phyloP scores from a whole-genome alignment of 2,797 vertebrate species.

The Cottoperca gobio region DNA sequence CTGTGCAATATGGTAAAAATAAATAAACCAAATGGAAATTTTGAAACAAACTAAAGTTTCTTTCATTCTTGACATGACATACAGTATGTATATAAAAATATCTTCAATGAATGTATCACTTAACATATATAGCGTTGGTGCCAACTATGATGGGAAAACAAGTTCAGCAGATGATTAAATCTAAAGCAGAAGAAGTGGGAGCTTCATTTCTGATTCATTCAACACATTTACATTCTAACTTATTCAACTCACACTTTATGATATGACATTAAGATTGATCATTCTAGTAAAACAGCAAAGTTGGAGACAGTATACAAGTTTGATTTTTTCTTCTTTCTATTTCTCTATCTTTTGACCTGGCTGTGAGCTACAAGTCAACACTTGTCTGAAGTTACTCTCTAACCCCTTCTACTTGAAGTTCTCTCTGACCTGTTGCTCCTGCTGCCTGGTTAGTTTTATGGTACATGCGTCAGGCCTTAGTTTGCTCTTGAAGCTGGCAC shows the following conservation, averaged over 20 bases:
- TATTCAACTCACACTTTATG: no score
- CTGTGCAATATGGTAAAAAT: background rate
- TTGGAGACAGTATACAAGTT: background rate
- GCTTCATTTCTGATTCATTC: background rate
- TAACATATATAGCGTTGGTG: background rate
- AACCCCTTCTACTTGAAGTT: slow-evolving; percentile 7
- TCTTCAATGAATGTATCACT: no score
- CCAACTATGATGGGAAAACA: background rate
- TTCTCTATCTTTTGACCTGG: slow-evolving; percentile 8
- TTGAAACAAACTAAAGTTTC: background rate
- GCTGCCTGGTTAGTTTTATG: slow-evolving; percentile 13
- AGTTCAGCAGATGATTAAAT: background rate
- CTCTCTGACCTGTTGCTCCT: slow-evolving; percentile 32
- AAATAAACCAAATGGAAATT: background rate
- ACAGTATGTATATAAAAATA: background rate
- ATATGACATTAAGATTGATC: background rate
- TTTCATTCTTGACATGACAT: background rate
- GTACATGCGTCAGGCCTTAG: background rate
- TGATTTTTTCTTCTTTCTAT: background rate
- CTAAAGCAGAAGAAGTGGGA: background rate
- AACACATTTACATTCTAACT: background rate
- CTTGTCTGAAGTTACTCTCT: slow-evolving; percentile 5
- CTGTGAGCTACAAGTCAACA: slow-evolving; percentile 29
- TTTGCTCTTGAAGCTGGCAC: background rate
- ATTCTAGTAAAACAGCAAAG: slow-evolving; percentile 10